Evolutionary conservation across 1,140 invertebrate genomes (phyloP).

Genomic region (Lasioglossum albipes): DNA sequence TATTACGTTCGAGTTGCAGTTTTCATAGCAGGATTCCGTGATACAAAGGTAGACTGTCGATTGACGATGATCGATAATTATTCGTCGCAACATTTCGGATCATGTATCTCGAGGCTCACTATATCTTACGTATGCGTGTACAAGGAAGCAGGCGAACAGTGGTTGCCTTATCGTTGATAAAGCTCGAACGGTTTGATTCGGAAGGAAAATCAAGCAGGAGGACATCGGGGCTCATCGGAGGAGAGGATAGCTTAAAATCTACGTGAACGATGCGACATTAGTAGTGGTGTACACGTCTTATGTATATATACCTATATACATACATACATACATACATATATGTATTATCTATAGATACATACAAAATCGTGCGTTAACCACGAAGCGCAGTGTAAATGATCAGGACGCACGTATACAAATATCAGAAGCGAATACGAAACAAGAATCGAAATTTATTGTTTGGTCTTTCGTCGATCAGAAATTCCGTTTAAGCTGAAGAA

Average conservation of each 20-base stretch:
- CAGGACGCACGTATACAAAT: background rate
- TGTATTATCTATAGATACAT: too few relatives aligned
- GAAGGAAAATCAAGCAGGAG: background rate
- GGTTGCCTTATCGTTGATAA: background rate
- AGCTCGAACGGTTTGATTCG: background rate
- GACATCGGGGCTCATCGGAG: background rate
- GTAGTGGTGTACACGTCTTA: background rate
- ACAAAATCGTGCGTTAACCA: background rate
- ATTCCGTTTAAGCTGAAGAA: background rate
- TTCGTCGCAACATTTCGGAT: background rate
- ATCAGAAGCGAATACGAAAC: background rate
- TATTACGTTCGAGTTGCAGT: too few relatives aligned
- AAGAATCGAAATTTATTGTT: constrained; percentile 18
- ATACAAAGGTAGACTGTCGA: too few relatives aligned
- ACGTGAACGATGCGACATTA: background rate
- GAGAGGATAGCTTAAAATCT: background rate
- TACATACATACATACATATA: too few relatives aligned
- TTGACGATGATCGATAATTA: background rate
- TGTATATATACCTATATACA: too few relatives aligned
- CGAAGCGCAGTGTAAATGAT: background rate
- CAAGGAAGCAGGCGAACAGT: background rate
- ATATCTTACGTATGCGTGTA: background rate
- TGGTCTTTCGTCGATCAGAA: constrained; percentile 1
- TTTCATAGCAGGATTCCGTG: too few relatives aligned
- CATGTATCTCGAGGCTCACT: background rate